Evolutionary conservation across 1,140 invertebrate species (phyloP).

Genomic region (Pseudomyrmex dendroicus): DNA sequence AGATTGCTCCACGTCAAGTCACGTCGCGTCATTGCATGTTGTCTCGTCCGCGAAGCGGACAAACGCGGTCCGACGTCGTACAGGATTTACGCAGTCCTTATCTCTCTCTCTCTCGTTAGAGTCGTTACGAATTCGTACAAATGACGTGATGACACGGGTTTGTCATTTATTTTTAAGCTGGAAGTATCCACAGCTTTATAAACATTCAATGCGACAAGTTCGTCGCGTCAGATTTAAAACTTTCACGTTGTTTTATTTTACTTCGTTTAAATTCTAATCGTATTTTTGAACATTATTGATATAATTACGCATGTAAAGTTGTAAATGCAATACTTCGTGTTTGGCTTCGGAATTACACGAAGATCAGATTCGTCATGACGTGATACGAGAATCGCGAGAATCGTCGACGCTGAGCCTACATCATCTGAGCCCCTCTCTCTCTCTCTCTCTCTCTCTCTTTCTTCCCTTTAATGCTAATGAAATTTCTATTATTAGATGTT

Average conservation of each 20-base stretch:
- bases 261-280: background rate
- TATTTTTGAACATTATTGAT: background rate
- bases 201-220: background rate
- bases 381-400: background rate
- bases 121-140: slow-evolving; percentile 50
- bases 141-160: slow-evolving; percentile 24
- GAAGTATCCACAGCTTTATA: background rate
- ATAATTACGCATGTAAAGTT: too few species aligned
- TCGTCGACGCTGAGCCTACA: background rate
- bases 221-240: slow-evolving; percentile 1
- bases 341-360: background rate
- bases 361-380: background rate
- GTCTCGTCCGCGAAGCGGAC: slow-evolving; percentile 26
- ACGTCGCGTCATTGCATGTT: slow-evolving; percentile 51
- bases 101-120: slow-evolving; percentile 12
- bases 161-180: slow-evolving; percentile 30
- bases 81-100: slow-evolving; percentile 48
- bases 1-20: slow-evolving; percentile 48
- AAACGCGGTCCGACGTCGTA: slow-evolving; percentile 35
- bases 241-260: too few species aligned
- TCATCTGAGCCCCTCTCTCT: background rate
- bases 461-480: slow-evolving; percentile 9
- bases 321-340: background rate
- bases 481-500: background rate
- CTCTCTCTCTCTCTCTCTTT: background rate